These are phyloP conservation scores for Aplocera efformata DNA, from an alignment of 2,888 invertebrate species.

Conservation along the genomic window DNA sequence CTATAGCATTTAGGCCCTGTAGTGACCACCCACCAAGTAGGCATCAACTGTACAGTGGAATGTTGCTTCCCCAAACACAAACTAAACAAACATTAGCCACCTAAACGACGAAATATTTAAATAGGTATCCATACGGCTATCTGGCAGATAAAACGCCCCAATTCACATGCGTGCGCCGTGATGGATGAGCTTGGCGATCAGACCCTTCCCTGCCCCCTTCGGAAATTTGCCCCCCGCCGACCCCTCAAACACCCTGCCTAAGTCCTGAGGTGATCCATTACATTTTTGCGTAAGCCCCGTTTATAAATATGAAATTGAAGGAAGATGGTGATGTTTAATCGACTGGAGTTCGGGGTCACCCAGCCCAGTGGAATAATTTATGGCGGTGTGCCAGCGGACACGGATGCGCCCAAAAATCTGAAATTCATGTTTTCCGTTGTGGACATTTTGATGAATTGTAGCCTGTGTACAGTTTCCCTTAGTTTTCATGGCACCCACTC, in stretches of 20 bases:
- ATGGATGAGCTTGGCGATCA: slow-evolving; percentile 79
- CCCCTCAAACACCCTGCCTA: slow-evolving; percentile 50
- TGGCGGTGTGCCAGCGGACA: slow-evolving; percentile 51
- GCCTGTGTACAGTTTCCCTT: background rate
- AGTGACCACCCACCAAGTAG: too few relatives aligned
- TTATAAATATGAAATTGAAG: slow-evolving; percentile 81
- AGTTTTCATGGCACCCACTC: too few relatives aligned
- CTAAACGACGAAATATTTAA: slow-evolving; percentile 77
- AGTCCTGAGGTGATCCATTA: slow-evolving; percentile 79
- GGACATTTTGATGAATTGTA: slow-evolving; percentile 10
- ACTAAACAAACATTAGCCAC: slow-evolving; percentile 20
- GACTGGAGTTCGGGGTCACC: slow-evolving; percentile 76
- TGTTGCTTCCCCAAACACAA: background rate
- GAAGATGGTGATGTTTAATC: slow-evolving; percentile 79
- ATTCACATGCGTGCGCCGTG: slow-evolving; percentile 79
- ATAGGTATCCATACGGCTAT: slow-evolving; percentile 74
- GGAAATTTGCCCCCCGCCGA: slow-evolving; percentile 69
- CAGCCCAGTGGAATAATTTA: slow-evolving; percentile 65
- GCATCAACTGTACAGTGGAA: background rate
- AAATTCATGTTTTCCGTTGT: slow-evolving; percentile 29
- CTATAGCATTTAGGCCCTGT: too few relatives aligned
- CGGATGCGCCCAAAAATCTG: slow-evolving; percentile 36
- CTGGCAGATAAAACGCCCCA: slow-evolving; percentile 78
- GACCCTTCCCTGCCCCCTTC: slow-evolving; percentile 72
- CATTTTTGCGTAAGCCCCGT: slow-evolving; percentile 80